Evolutionary conservation across 2,888 invertebrate species (phyloP).

Genomic region (Andrena flavipes): DNA sequence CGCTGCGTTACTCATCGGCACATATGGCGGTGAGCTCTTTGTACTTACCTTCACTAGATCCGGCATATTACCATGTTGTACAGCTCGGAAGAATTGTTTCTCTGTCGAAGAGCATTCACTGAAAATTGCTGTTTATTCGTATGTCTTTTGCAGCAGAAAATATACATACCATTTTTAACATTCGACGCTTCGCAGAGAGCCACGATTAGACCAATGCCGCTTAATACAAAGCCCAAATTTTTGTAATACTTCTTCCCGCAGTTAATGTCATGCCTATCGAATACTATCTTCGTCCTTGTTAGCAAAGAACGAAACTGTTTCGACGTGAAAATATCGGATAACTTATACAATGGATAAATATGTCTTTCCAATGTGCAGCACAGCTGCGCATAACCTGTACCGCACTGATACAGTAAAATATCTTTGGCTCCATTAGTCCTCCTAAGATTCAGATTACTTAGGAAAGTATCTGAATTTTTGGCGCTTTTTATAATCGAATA

Average conservation of each 20-base stretch:
- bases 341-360: slow-evolving; percentile 58
- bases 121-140: background rate
- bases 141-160: slow-evolving; percentile 4
- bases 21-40: background rate
- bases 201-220: slow-evolving; percentile 71
- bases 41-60: slow-evolving; percentile 85
- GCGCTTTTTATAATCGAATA: slow-evolving; percentile 35
- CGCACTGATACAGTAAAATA: slow-evolving; percentile 17
- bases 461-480: slow-evolving; percentile 46
- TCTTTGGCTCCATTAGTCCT: slow-evolving; percentile 36
- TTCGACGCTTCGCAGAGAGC: slow-evolving; percentile 71
- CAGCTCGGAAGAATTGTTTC: slow-evolving; percentile 85
- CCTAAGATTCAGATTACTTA: slow-evolving; percentile 41
- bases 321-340: slow-evolving; percentile 39
- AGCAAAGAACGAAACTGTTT: slow-evolving; percentile 9
- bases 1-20: background rate
- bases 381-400: slow-evolving; percentile 75
- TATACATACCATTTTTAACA: slow-evolving; percentile 69
- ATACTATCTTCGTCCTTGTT: slow-evolving; percentile 19
- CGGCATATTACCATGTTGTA: slow-evolving; percentile 85
- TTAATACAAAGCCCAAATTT: slow-evolving; percentile 62
- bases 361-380: slow-evolving; percentile 31
- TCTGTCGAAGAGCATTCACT: slow-evolving; percentile 76
- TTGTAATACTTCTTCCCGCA: slow-evolving; percentile 31
- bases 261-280: slow-evolving; percentile 39